A percentile compares a stretch with the other conserved stretches of the same genome.
These are phyloP conservation scores for Ceratina japonica DNA, from an alignment of 1,140 invertebrate species.

Conservation along the genomic window DNA sequence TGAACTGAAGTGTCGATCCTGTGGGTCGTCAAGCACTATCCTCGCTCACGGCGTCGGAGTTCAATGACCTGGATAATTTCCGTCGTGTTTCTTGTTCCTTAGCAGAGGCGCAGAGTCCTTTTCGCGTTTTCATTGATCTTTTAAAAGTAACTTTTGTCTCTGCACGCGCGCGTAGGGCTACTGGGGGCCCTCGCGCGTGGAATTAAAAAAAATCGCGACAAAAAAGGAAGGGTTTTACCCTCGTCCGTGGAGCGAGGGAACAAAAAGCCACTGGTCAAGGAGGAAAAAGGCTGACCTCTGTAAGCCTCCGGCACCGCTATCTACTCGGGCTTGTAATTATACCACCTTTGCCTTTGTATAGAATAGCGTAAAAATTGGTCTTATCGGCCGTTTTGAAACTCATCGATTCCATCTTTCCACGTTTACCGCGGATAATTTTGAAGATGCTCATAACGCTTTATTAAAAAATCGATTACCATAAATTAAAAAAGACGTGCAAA, in stretches of 20 bases:
- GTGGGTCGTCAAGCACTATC: not conserved
- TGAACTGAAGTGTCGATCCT: slow-evolving; percentile 33
- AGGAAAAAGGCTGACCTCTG: slow-evolving; percentile 35
- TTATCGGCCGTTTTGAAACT: not conserved
- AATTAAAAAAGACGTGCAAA: not conserved
- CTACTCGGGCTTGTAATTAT: slow-evolving; percentile 37
- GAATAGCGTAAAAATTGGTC: slow-evolving; percentile 30
- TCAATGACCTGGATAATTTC: slow-evolving; percentile 48
- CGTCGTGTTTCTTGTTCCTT: slow-evolving; percentile 35
- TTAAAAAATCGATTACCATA: not conserved
- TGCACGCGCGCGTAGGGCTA: not conserved
- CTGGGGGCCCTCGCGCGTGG: not conserved
- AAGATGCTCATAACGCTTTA: not conserved
- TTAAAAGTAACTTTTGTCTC: slow-evolving; percentile 14
- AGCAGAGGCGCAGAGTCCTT: slow-evolving; percentile 24
- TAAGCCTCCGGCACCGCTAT: slow-evolving; percentile 10
- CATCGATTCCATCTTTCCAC: not conserved
- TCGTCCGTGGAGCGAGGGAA: not conserved
- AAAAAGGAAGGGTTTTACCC: not conserved
- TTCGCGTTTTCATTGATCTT: slow-evolving; percentile 34
- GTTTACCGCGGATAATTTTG: not conserved
- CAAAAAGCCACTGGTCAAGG: slow-evolving; percentile 7
- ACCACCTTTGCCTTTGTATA: slow-evolving; percentile 20
- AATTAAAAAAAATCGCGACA: slow-evolving; percentile 27
- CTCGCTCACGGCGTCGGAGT: slow-evolving; percentile 5